phyloP scores from a whole-genome alignment of 2,888 invertebrate genomes.

The Hydriomena furcata region DNA sequence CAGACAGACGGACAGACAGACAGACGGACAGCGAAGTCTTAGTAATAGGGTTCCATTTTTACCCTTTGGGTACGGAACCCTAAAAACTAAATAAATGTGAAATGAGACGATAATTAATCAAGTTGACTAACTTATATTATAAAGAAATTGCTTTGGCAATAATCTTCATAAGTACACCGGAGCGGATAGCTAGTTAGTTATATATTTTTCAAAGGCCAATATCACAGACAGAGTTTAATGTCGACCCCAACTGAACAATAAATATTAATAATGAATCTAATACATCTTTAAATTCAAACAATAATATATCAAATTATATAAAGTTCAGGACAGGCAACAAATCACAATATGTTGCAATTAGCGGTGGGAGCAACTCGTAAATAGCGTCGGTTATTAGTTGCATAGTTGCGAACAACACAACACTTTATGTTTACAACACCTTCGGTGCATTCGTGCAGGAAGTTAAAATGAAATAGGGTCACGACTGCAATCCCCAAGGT shows the following conservation, averaged over 20 bases:
- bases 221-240: neutral
- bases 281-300: slow-evolving; percentile 11
- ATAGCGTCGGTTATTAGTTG: slow-evolving; percentile 69
- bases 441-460: slow-evolving; percentile 12
- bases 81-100: no score
- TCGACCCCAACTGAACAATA: slow-evolving; percentile 6
- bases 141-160: no score
- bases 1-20: no score
- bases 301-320: slow-evolving; percentile 23
- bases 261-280: slow-evolving; percentile 20
- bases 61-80: no score
- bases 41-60: no score
- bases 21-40: no score
- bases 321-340: slow-evolving; percentile 68
- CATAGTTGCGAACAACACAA: slow-evolving; percentile 68
- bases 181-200: no score
- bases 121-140: no score
- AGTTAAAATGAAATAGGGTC: no score
- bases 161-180: no score
- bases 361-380: slow-evolving; percentile 57
- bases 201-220: neutral
- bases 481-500: no score
- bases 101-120: no score
- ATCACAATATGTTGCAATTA: slow-evolving; percentile 78
- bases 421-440: slow-evolving; percentile 24